Evolutionary conservation across 2,888 invertebrate species (phyloP), one percentile per base, ranked within the genome.

Genomic region (Spodoptera picta): DNA sequence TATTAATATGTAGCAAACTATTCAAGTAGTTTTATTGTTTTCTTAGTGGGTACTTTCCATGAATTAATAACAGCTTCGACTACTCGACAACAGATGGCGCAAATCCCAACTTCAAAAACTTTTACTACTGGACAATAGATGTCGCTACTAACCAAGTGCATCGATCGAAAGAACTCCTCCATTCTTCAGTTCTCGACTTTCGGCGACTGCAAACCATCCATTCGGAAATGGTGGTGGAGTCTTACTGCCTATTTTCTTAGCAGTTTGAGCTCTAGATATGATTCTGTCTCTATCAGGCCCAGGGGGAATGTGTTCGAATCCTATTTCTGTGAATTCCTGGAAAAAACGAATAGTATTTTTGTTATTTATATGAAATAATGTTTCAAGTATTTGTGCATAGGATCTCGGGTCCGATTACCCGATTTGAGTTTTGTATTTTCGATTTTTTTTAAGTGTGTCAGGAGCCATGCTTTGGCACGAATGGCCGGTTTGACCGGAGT

Each of bases 141-240:
- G 70, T 41, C 72, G 63, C 44, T 11, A 75, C 84, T 84, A 63
- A 94, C 98, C 98, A 31, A 98, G 87, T 36, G 96, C 96, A 54
- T 96, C 95, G 0, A 97, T 95, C 62, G 96, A 95, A 6, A 92
- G 89, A 0, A 96, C 96, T 52, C 95, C 92, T 0, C 95, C 95
- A 0, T 84, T 79, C 45, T 88, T 92, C 19, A 98, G 83, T 0
- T 95, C 92, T 6, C 93, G 89, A 3, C 97, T 97, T 84, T 98
- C 98, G 0, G 96, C 90, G 1, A 98, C 86, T 0, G 96, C 96
- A 80, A 97, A 98, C 98, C 98, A 98, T 0, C 98, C 98, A 83
- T 98, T 98, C 0, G 98, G 98, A 85, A 96, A 98, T 0, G 98
- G 97, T 0, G 98, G 98, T 0, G 98, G 98, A 3, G 97, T 85